Percentiles rank a stretch among this genome's conserved stretches.
These are phyloP conservation scores for Gymnothorax javanicus DNA, from an alignment of 2,797 vertebrate species.

Conservation along the genomic window DNA sequence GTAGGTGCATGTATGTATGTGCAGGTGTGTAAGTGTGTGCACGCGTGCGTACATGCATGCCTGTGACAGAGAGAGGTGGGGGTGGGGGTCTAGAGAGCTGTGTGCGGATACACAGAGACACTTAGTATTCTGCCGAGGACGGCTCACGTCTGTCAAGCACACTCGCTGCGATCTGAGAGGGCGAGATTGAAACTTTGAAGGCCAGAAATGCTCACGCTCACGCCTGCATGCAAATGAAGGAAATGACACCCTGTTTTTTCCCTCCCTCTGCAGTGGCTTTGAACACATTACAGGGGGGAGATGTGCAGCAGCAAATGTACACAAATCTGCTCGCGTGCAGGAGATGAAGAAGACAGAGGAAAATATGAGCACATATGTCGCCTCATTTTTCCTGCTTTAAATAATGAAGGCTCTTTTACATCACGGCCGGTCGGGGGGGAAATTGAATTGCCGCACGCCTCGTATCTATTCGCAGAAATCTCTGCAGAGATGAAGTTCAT, in stretches of 20 bases:
- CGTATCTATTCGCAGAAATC: not conserved
- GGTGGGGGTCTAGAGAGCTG: slow-evolving; percentile 1
- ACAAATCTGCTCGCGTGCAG: slow-evolving; percentile 11
- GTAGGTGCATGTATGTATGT: slow-evolving; percentile 27
- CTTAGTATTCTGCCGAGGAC: slow-evolving; percentile 62
- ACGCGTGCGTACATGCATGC: slow-evolving; percentile 26
- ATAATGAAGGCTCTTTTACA: slow-evolving; percentile 9
- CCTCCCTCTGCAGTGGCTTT: slow-evolving; percentile 16
- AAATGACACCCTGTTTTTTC: slow-evolving; percentile 50
- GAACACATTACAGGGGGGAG: slow-evolving; percentile 17
- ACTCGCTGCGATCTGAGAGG: slow-evolving; percentile 57
- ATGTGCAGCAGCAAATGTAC: slow-evolving; percentile 10
- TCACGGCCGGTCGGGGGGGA: slow-evolving; percentile 10
- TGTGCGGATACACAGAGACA: slow-evolving; percentile 56
- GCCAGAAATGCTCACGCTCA: slow-evolving; percentile 50
- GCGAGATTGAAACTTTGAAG: slow-evolving; percentile 70
- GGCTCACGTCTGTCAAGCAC: slow-evolving; percentile 64
- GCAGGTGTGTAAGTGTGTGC: slow-evolving; percentile 33
- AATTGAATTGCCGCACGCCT: slow-evolving; percentile 1
- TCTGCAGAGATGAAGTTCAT: slow-evolving; percentile 19
- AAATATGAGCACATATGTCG: slow-evolving; percentile 3
- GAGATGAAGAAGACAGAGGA: not conserved
- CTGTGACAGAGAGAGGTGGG: slow-evolving; percentile 41
- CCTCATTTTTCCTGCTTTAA: slow-evolving; percentile 17
- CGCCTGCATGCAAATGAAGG: slow-evolving; percentile 67